Base-by-base conservation (phyloP, 2,113 vertebrate species). In the Thalassoma bifasciatum region DNA sequence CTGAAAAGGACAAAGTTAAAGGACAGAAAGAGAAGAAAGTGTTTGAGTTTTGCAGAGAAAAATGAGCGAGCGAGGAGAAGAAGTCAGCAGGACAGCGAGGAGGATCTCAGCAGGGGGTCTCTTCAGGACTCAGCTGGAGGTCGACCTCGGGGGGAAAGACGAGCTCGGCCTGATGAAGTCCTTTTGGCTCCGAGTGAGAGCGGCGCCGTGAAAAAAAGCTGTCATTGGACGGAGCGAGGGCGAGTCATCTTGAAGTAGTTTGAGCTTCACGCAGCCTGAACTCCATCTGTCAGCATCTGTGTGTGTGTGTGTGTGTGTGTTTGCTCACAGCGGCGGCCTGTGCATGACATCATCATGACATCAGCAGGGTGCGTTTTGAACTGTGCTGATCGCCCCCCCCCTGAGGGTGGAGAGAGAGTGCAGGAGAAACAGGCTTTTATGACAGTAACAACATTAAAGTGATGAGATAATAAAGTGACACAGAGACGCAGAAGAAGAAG, bases 341-440 rank as follows among this genome's bases (percentile, higher is more conserved):
- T 34, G 52, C 7, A 34, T 56, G 54, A 57, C 19, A 21, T 57
- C 54, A 57, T 37, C 17, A 12, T 36, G 63, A 66, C 49, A 53
- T 53, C 49, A 66, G 22, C 50, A 42, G 36, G 34, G 22, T 21
- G 44, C 44, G 34, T 37, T 42, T 42, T 42, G 58, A 24, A 40
- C 16, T 10, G 21, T 23, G 14, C 26, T 21, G 54, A 34, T n/a
- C n/a, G n/a, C 19, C 30, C 10, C n/a, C 53, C 21, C 36, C 37
- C 13, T 13, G 1, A 40, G 21, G 37, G 36, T 22, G 34, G 34
- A 58, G n/a, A 38, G 56, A 19, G n/a, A 12, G 22, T 3, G 37
- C 37, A 14, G 4, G 1, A 66, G 4, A 30, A 46, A 22, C 38
- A 56, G 4, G n/a, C 36, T 7, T 9, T 22, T 14, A 56, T 4